Percentiles rank a stretch among this genome's conserved stretches.
Evolutionary conservation across 2,888 invertebrate species (phyloP).

Genomic region (Eledona agricola): DNA sequence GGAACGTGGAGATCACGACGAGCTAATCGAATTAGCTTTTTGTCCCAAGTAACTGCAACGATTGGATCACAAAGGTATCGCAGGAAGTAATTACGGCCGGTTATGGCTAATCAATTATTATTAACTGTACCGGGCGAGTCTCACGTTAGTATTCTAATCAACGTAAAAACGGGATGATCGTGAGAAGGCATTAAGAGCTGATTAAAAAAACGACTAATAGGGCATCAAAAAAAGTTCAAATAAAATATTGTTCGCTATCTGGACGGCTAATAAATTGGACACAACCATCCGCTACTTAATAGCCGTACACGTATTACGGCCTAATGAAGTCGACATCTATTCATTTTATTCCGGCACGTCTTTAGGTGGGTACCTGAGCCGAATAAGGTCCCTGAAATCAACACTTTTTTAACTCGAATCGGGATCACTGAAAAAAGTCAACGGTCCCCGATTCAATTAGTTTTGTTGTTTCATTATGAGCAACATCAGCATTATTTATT

Average conservation of each 20-base stretch:
- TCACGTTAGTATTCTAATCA: slow-evolving; percentile 35
- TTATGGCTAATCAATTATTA: slow-evolving; percentile 38
- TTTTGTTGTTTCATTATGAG: too few relatives aligned
- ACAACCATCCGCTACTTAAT: slow-evolving; percentile 35
- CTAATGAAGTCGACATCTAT: slow-evolving; percentile 4
- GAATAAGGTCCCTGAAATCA: too few relatives aligned
- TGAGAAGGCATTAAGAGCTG: slow-evolving; percentile 32
- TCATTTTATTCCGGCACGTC: too few relatives aligned
- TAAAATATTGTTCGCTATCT: slow-evolving; percentile 29
- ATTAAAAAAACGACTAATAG: slow-evolving; percentile 16
- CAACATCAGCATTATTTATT: too few relatives aligned
- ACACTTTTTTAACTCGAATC: too few relatives aligned
- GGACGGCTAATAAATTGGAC: slow-evolving; percentile 21
- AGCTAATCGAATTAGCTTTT: slow-evolving; percentile 21
- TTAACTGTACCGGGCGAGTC: slow-evolving; percentile 35
- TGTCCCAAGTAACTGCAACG: slow-evolving; percentile 16
- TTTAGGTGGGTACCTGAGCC: too few relatives aligned
- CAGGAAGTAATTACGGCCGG: slow-evolving; percentile 38
- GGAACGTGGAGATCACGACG: slow-evolving; percentile 5
- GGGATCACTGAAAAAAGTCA: too few relatives aligned
- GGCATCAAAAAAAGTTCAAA: slow-evolving; percentile 11
- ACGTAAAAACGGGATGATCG: slow-evolving; percentile 27
- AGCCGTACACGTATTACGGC: neutral
- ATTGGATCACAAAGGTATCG: slow-evolving; percentile 31
- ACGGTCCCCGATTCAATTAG: too few relatives aligned